A percentile compares a stretch with the other conserved stretches of the same genome.
Evolutionary conservation across 1,140 invertebrate genomes (phyloP).

Genomic region (Papilio aristodemus): DNA sequence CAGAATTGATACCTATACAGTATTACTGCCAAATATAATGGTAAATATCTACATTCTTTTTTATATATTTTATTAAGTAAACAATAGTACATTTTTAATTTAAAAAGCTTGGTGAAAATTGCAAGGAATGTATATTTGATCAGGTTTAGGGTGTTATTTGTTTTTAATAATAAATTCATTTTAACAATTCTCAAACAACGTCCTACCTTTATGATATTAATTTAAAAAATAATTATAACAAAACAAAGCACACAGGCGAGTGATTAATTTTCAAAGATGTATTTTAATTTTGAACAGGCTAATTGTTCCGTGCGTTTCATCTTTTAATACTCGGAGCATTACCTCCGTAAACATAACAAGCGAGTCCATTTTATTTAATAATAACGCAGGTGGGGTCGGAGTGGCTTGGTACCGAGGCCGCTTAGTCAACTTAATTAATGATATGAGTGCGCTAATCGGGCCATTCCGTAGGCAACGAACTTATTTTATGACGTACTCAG

Average conservation of each 20-base stretch:
- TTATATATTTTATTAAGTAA: too few relatives aligned
- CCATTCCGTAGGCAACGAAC: conserved; percentile 30
- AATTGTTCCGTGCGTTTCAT: conserved; percentile 31
- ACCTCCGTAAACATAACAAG: conserved; percentile 21
- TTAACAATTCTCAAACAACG: background rate
- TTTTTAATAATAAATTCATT: background rate
- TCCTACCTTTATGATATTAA: background rate
- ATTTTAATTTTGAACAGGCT: conserved; percentile 30
- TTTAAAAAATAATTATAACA: conserved; percentile 14
- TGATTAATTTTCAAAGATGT: conserved; percentile 24
- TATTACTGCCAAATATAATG: too few relatives aligned
- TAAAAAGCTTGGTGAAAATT: too few relatives aligned
- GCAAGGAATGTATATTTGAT: too few relatives aligned
- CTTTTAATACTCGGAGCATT: conserved; percentile 30
- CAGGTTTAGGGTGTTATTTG: background rate
- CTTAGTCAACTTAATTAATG: conserved; percentile 34
- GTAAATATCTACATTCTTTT: too few relatives aligned
- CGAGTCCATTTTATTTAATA: conserved; percentile 31
- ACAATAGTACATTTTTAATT: too few relatives aligned
- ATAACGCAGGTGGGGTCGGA: conserved; percentile 32
- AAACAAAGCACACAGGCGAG: conserved; percentile 9
- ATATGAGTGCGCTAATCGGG: conserved; percentile 26
- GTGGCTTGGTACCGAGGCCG: conserved; percentile 10
- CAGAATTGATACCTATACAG: background rate
- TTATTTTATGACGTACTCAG: conserved; percentile 30